phyloP scores from a whole-genome alignment of 2,113 vertebrate species.

The Paradoxurus hermaphroditus region DNA sequence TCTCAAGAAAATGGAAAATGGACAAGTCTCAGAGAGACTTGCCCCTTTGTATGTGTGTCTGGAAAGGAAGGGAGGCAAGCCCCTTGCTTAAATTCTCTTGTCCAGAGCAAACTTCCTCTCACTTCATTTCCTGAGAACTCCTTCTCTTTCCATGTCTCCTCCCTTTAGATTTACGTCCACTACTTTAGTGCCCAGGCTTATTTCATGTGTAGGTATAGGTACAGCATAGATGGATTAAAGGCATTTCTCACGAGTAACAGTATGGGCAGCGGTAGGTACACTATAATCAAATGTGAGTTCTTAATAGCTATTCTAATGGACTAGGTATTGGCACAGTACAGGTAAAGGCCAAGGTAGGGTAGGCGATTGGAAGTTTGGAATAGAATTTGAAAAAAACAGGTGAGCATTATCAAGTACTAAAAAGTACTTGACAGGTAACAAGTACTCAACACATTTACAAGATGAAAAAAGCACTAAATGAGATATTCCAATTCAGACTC shows the following conservation, averaged over 20 bases:
- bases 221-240: neutral
- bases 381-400: neutral
- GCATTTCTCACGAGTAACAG: neutral
- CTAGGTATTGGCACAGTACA: neutral
- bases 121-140: neutral
- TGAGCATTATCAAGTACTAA: neutral
- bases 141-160: neutral
- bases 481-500: neutral
- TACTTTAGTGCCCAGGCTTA: neutral
- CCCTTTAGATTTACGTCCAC: neutral
- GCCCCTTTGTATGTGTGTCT: neutral
- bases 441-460: neutral
- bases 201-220: neutral
- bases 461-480: neutral
- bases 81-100: neutral
- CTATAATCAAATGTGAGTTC: neutral
- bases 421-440: too few relatives aligned
- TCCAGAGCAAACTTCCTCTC: neutral
- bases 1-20: constrained; percentile 22
- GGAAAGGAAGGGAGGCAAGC: neutral
- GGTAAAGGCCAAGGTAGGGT: neutral
- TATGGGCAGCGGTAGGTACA: neutral
- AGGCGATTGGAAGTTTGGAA: neutral
- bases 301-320: neutral
- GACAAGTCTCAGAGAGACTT: neutral